These are phyloP conservation scores for Hexactinellida sp. DNA, from an alignment of 37 sponge, comb jelly and placozoan species.

Conservation along the genomic window DNA sequence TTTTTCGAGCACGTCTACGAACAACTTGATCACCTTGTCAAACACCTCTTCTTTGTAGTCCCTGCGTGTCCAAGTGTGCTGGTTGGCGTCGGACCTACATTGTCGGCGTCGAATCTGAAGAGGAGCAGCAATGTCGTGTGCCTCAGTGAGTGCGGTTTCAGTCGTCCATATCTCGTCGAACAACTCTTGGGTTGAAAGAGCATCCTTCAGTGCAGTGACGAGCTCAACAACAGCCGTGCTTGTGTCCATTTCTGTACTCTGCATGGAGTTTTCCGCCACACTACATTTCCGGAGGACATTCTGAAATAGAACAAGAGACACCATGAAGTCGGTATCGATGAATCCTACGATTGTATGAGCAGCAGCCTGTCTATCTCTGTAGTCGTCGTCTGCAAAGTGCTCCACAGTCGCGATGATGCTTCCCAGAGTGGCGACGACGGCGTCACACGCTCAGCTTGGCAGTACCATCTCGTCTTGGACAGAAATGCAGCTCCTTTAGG, in stretches of 20 bases:
- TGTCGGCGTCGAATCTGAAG: not conserved
- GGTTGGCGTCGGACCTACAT: not conserved
- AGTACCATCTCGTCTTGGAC: not conserved
- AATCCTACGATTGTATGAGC: not conserved
- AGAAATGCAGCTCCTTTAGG: not conserved
- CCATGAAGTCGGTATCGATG: not conserved
- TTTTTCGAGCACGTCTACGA: not conserved
- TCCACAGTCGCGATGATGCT: not conserved
- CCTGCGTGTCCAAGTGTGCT: not conserved
- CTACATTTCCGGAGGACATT: not conserved
- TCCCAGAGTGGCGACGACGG: not conserved
- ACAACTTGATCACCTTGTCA: not conserved
- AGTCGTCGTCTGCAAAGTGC: not conserved
- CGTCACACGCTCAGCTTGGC: not conserved
- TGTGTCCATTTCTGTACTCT: not conserved
- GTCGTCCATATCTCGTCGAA: not conserved
- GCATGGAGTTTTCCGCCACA: not conserved
- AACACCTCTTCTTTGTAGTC: not conserved
- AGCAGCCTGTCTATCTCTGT: not conserved
- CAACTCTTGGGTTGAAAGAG: not conserved
- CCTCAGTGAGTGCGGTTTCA: not conserved
- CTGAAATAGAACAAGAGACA: not conserved
- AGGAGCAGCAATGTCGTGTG: not conserved
- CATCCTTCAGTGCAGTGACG: not conserved
- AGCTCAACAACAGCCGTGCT: not conserved